Base-by-base conservation (phyloP, 2,888 invertebrate species). In the Erebia epiphron region DNA sequence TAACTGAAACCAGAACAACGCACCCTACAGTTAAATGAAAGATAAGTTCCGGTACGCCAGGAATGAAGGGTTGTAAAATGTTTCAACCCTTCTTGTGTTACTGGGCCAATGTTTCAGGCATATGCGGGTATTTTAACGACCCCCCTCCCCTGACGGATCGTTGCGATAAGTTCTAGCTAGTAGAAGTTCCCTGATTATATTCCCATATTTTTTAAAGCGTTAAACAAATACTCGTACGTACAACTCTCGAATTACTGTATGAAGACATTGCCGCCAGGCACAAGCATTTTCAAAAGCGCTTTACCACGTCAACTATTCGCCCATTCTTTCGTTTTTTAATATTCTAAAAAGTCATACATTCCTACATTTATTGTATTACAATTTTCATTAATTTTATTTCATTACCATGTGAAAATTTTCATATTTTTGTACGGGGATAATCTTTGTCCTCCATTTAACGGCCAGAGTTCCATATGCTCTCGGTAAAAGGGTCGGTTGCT, bases 381-480 rank as follows among this genome's bases (percentile, higher is more conserved):
- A 60, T 60, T 60, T 60, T 43, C 41, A 43, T 10, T 41, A 16
- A 43, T 8, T 2, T 21, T 26, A 10, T 62, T 64, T 41, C 5
- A 1, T 16, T 16, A 64, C 41, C 18, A 35, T 16, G 64, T 64
- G 64, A 54, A 35, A 50, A 43, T 67, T 57, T 46, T 57, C 77
- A 76, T 79, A 79, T 80, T 80, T 82, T 81, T 81, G 77, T 82
- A 80, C 83, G 80, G 80, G 86, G 85, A 87, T 88, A 87, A 89
- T 89, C 86, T 87, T 83, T 86, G 88, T 86, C 86, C 80, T 83
- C 83, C 85, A 85, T 88, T 85, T 88, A 86, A 85, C 83, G 86
- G 85, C 86, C 88, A 89, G 87, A 86, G 85, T 84, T 83, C 85
- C 86, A 86, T 88, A 87, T 89, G 91, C 86, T 85, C 83, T 83